Evolutionary conservation across 2,888 invertebrate genomes (phyloP).

Genomic region (Teinopalpus imperialis): DNA sequence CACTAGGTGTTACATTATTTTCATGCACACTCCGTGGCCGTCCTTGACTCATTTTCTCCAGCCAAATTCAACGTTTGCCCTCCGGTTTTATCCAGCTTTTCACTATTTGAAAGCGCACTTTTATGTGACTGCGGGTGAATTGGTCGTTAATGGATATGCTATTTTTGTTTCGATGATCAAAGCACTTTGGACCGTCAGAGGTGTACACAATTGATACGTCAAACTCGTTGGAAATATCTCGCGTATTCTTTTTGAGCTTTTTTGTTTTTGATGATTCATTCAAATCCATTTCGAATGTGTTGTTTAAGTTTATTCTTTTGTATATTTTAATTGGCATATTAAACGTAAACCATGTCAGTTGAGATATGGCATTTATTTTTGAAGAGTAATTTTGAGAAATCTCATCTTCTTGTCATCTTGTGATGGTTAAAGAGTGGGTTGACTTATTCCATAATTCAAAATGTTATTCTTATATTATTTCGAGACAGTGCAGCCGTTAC

Average conservation of each 20-base stretch:
- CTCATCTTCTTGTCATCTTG: no score
- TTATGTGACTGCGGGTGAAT: constrained; percentile 22
- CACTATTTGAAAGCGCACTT: constrained; percentile 24
- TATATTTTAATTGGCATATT: not conserved
- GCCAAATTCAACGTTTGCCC: constrained; percentile 26
- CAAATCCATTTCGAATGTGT: not conserved
- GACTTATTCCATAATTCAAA: no score
- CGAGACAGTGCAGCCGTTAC: no score
- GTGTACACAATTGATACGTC: constrained; percentile 17
- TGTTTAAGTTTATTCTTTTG: not conserved
- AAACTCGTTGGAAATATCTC: constrained; percentile 8
- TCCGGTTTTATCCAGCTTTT: constrained; percentile 4
- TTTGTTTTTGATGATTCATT: constrained; percentile 13
- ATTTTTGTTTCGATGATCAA: constrained; percentile 21
- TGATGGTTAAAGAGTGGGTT: no score
- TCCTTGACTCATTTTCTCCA: constrained; percentile 65
- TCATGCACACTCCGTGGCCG: constrained; percentile 54
- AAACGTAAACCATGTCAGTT: not conserved
- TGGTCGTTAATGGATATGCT: constrained; percentile 20
- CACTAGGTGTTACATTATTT: constrained; percentile 72
- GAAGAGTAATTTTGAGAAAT: no score
- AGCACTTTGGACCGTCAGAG: constrained; percentile 4
- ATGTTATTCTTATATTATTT: no score
- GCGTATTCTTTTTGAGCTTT: constrained; percentile 9
- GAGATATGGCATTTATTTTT: not conserved